Conservation (phyloP, 2,888 invertebrate genomes). For the Nemoura dubitans region DNA sequence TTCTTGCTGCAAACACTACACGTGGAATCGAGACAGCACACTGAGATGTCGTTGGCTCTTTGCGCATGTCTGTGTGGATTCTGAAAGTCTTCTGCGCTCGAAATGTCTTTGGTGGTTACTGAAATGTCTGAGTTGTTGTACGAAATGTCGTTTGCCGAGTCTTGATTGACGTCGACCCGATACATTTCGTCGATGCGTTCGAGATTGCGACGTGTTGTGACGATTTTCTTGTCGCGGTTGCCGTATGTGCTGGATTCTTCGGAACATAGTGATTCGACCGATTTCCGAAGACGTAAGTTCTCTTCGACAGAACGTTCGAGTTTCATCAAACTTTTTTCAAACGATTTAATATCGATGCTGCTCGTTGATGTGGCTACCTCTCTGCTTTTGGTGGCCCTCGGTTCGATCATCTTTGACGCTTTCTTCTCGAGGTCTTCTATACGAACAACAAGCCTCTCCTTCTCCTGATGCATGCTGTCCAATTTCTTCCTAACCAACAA, state of each 20-base stretch:
- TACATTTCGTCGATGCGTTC: background rate
- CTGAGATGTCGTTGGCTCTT: background rate
- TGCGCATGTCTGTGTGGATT: background rate
- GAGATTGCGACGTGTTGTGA: background rate
- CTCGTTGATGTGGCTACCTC: background rate
- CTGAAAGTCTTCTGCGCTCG: background rate
- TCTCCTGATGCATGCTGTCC: slow-evolving; percentile 22
- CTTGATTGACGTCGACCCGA: background rate
- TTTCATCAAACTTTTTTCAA: background rate
- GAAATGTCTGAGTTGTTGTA: background rate
- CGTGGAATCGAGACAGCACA: background rate
- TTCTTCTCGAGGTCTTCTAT: background rate
- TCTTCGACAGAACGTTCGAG: slow-evolving; percentile 9
- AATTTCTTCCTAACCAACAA: background rate
- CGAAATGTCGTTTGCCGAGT: background rate
- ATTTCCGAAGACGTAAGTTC: slow-evolving; percentile 10
- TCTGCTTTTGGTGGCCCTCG: background rate
- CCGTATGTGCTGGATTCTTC: background rate
- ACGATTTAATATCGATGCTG: background rate
- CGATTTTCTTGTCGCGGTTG: background rate
- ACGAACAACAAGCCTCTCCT: background rate
- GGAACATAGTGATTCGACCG: background rate
- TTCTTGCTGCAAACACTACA: background rate
- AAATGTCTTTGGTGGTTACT: background rate
- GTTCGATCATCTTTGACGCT: background rate